phyloP scores from a whole-genome alignment of 1,140 invertebrate genomes.

The Magallana angulata region DNA sequence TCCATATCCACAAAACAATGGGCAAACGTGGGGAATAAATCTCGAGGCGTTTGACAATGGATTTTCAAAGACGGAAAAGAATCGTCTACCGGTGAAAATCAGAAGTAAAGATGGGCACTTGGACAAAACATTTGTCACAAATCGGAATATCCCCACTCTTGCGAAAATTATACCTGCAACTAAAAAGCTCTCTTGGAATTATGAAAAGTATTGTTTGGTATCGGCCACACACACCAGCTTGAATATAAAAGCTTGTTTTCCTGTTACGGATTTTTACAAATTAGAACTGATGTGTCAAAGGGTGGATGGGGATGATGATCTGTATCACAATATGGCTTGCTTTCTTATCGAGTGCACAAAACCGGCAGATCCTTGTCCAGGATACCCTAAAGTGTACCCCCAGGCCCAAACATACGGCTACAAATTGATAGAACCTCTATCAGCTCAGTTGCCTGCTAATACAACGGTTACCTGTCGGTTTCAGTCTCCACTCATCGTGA shows the following conservation, averaged over 20 bases:
- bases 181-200: neutral
- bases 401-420: neutral
- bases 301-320: slow-evolving; percentile 1
- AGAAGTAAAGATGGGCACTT: slow-evolving; percentile 16
- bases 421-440: neutral
- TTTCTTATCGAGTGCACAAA: neutral
- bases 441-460: neutral
- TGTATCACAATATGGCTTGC: neutral
- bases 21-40: slow-evolving; percentile 15
- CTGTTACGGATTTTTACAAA: slow-evolving; percentile 39
- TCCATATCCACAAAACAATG: slow-evolving; percentile 27
- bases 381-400: neutral
- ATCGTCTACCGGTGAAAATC: neutral
- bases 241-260: slow-evolving; percentile 37
- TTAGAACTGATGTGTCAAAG: slow-evolving; percentile 21
- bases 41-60: slow-evolving; percentile 32
- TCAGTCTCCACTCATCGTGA: neutral
- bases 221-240: neutral
- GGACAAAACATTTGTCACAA: neutral
- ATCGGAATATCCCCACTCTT: neutral
- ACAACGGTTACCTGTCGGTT: neutral
- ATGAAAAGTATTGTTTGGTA: neutral
- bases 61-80: neutral
- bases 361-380: neutral
- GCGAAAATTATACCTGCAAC: neutral